Evolutionary conservation across 1,140 invertebrate genomes (phyloP).

Genomic region (Macrotrachela quadricornifera): DNA sequence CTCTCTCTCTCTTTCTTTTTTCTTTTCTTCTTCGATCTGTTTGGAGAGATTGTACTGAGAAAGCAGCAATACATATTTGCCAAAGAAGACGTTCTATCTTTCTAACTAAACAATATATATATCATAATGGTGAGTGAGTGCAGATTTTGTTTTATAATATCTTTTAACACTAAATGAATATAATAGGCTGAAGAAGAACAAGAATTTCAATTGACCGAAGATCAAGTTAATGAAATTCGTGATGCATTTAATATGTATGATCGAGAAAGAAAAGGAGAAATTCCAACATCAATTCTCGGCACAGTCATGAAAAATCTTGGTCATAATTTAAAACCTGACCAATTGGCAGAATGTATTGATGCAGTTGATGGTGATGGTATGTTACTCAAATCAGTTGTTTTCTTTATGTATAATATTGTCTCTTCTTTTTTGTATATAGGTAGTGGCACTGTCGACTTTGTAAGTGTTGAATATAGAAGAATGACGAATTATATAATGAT

Average conservation of each 20-base stretch:
- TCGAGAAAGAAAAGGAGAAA: slow-evolving; percentile 1
- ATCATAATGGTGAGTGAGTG: no score
- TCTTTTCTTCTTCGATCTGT: no score
- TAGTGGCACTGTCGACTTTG: slow-evolving; percentile 5
- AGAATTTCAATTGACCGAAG: slow-evolving; percentile 2
- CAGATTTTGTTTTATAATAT: no score
- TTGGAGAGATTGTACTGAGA: no score
- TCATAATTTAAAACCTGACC: slow-evolving; percentile 20
- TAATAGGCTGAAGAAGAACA: slow-evolving; percentile 4
- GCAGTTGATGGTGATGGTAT: slow-evolving; percentile 27
- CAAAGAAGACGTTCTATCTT: no score
- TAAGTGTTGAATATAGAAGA: no score
- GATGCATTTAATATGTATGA: slow-evolving; percentile 3
- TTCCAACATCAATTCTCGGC: slow-evolving; percentile 5
- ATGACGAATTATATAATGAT: slow-evolving; percentile 13
- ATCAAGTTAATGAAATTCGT: slow-evolving; percentile 3
- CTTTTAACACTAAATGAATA: no score
- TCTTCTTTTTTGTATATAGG: neutral
- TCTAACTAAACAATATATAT: no score
- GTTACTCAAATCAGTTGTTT: neutral
- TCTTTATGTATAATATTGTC: neutral
- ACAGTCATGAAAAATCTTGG: slow-evolving; percentile 22
- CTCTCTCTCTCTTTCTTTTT: no score
- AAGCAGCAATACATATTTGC: no score
- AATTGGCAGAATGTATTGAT: slow-evolving; percentile 26